phyloP scores from a whole-genome alignment of 92 coral and sea anemone genomes.

The Montipora capitata region DNA sequence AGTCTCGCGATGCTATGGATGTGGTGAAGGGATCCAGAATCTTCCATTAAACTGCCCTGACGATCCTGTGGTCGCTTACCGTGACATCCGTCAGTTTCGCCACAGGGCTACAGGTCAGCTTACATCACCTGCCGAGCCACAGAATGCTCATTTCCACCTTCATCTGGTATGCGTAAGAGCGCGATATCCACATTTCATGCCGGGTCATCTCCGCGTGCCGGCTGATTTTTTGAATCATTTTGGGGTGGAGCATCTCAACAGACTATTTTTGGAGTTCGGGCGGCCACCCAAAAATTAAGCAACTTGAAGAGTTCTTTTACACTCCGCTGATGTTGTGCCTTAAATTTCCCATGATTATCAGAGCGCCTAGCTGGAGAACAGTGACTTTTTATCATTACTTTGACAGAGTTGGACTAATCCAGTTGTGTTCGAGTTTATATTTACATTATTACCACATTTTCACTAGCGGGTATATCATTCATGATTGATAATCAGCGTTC shows the following conservation, averaged over 20 bases:
- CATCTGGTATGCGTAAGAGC: constrained; percentile 36
- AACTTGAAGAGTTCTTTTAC: not conserved
- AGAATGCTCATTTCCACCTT: constrained; percentile 63
- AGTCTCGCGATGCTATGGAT: constrained; percentile 49
- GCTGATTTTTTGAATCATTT: constrained; percentile 18
- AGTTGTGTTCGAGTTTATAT: no score
- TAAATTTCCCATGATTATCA: not conserved
- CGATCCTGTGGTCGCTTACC: constrained; percentile 4
- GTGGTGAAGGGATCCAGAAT: constrained; percentile 38
- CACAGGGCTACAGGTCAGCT: constrained; percentile 31
- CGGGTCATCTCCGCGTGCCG: constrained; percentile 26
- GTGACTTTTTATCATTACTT: no score
- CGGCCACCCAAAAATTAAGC: no score
- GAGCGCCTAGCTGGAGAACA: not conserved
- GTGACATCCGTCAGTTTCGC: constrained; percentile 44
- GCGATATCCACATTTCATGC: constrained; percentile 43
- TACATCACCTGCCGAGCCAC: not conserved
- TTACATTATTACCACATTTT: no score
- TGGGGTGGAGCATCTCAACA: constrained; percentile 11
- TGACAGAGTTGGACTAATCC: no score
- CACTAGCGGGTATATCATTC: no score
- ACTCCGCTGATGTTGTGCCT: no score
- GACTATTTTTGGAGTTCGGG: not conserved
- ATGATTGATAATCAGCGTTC: no score
- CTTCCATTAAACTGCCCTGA: not conserved